Conservation (phyloP, 2,113 vertebrate species). For the Platysteira castanea region DNA sequence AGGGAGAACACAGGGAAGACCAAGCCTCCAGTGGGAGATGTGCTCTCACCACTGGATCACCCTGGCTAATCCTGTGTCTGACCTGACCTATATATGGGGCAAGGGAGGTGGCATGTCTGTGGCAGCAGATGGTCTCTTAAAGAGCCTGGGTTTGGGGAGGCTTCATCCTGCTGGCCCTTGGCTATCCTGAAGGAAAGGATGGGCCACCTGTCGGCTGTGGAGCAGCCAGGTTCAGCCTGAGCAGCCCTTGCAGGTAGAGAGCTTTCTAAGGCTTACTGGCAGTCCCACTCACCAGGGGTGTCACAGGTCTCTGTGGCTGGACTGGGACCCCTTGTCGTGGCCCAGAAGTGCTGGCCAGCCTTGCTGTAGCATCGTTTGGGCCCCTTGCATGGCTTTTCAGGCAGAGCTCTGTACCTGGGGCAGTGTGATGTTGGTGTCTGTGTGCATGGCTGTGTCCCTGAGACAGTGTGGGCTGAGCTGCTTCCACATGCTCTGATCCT, state of each 20-base stretch:
- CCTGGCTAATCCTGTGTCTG: slow-evolving; percentile 39
- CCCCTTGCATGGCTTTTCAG: background rate
- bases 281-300: background rate
- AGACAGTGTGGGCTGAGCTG: background rate
- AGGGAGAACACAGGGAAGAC: background rate
- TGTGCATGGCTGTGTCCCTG: background rate
- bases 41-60: background rate
- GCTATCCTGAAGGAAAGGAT: background rate
- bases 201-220: background rate
- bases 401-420: background rate
- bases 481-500: background rate
- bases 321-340: background rate
- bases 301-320: background rate
- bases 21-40: background rate
- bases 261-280: background rate
- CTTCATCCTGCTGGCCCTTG: background rate
- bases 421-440: background rate
- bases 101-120: background rate
- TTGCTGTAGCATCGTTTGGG: background rate
- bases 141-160: background rate
- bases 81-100: slow-evolving; percentile 60
- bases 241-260: background rate
- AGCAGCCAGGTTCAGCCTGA: background rate
- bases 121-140: slow-evolving; percentile 46
- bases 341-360: background rate